Evolutionary conservation across 2,113 vertebrate species (phyloP).

Genomic region (Agelaius phoeniceus): DNA sequence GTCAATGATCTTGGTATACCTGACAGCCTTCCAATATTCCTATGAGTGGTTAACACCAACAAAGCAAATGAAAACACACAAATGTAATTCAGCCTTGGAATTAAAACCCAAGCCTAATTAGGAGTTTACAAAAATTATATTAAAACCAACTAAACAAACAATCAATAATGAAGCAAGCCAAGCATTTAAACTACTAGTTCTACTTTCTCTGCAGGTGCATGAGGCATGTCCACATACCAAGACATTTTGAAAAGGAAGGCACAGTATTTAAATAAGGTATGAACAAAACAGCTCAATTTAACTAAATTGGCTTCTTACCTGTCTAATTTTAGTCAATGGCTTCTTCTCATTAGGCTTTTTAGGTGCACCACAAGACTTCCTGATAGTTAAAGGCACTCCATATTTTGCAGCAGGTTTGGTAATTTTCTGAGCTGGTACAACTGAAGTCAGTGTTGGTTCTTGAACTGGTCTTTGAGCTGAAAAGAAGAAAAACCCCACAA

Average conservation of each 20-base stretch:
- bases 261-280: background rate
- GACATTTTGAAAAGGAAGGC: background rate
- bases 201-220: background rate
- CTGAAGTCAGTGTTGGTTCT: slow-evolving; percentile 70
- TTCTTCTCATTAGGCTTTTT: slow-evolving; percentile 85
- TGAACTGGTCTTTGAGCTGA: slow-evolving; percentile 85
- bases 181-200: background rate
- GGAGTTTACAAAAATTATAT: background rate
- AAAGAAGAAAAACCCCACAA: background rate
- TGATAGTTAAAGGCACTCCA: slow-evolving; percentile 91
- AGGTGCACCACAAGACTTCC: slow-evolving; percentile 77
- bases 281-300: background rate
- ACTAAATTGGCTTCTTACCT: slow-evolving; percentile 72
- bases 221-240: background rate
- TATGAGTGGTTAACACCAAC: background rate
- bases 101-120: background rate
- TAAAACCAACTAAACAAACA: background rate
- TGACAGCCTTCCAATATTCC: background rate
- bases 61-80: background rate
- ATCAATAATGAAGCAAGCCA: background rate
- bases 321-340: slow-evolving; percentile 79
- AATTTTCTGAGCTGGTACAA: slow-evolving; percentile 86
- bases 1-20: background rate
- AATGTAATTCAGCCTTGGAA: background rate
- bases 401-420: slow-evolving; percentile 97